Base-by-base conservation (phyloP, 2,888 invertebrate genomes). In the Petrolisthes manimaculis region DNA sequence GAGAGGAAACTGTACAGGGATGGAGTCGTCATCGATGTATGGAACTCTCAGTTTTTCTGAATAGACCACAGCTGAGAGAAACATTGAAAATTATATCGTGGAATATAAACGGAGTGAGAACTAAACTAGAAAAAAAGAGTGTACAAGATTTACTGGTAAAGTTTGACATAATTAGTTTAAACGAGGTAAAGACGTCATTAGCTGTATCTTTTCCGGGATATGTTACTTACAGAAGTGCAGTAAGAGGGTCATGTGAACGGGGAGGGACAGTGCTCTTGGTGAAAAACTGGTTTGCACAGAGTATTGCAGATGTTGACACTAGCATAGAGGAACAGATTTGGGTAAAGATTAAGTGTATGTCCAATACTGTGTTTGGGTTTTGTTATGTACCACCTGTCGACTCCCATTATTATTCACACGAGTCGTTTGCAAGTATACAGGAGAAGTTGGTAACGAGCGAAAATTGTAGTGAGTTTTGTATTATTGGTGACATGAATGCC, bases 401-500 rank as follows among this genome's bases (percentile, higher is more conserved):
- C 51, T 77, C 37, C 5, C 12, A 77, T 9, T 77, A 56, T 80
- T 77, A 56, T 80, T 56, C 55, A 9, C 56, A 80, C 21, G 56
- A n/a, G 5, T 56, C 24, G 3, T 80, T 80, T 56, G n/a, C 56
- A 21, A 9, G 5, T 6, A 80, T 80, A 4, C 80, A 80, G 24
- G 37, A 37, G 37, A 51, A 53, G 53, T 5, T 37, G 37, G 21
- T 24, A 80, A 80, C n/a, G n/a, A 79, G 54, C 14, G 6, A 56
- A 21, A 37, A 5, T 9, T 55, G n/a, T 56, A 21, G 56, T 56
- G 56, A 56, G n/a, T 21, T n/a, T 56, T 56, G 4, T 56, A 54
- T 80, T 0, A 80, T 80, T 56, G 80, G 80, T 80, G 56, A 80
- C n/a, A 9, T 80, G 80, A 80, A 80, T 56, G n/a, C 80, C 56